Evolutionary conservation across 2,888 invertebrate genomes (phyloP).

Genomic region (Oconnorella tubifera): DNA sequence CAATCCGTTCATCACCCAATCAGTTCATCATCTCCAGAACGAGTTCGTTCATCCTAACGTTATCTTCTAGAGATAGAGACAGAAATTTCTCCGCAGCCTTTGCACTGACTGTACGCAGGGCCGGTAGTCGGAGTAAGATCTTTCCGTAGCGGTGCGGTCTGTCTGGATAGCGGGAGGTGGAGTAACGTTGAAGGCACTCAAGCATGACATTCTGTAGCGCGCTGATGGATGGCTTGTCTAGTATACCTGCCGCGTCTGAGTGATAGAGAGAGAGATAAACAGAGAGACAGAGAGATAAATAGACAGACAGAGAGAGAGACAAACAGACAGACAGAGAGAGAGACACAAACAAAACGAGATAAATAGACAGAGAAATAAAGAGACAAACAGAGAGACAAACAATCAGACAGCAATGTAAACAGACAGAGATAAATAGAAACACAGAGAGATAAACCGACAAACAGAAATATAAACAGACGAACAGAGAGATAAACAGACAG

Average conservation of each 20-base stretch:
- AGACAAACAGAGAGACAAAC: not conserved
- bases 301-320: not conserved
- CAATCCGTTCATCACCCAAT: too few relatives aligned
- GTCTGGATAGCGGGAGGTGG: constrained; percentile 40
- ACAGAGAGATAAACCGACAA: too few relatives aligned
- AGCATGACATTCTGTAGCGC: constrained; percentile 48
- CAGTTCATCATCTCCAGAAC: constrained; percentile 53
- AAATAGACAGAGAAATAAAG: not conserved
- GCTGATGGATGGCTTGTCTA: constrained; percentile 46
- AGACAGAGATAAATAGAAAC: not conserved
- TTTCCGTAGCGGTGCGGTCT: constrained; percentile 50
- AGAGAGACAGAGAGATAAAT: not conserved
- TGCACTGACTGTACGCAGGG: constrained; percentile 52
- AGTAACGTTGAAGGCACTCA: constrained; percentile 49
- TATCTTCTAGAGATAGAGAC: constrained; percentile 50
- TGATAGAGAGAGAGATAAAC: not conserved
- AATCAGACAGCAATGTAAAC: not conserved
- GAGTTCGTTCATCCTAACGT: constrained; percentile 51
- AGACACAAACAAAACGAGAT: not conserved
- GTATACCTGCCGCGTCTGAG: constrained; percentile 51
- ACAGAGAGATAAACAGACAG: too few relatives aligned
- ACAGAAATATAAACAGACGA: too few relatives aligned
- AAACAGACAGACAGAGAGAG: too few relatives aligned
- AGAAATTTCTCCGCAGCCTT: constrained; percentile 54
- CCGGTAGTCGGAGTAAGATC: constrained; percentile 51